Evolutionary conservation across 2,797 vertebrate genomes (phyloP), one percentile per base, ranked within the genome.

Genomic region (Pantherophis alleghaniensis): DNA sequence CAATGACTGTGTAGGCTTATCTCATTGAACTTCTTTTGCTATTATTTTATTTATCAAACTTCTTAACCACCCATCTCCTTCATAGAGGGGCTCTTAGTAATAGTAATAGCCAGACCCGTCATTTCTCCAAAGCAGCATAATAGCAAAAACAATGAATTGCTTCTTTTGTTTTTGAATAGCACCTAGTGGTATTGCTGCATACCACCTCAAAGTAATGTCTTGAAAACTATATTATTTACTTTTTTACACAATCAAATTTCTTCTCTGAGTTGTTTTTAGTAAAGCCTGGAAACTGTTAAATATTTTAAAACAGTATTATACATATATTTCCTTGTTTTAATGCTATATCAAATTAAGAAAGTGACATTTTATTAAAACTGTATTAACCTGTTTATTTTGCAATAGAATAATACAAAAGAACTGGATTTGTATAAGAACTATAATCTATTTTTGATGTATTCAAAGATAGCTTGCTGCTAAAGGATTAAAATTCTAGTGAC

Each of bases 221-320:
- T 0, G 28, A 18, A 87, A 86, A 53, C 86, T 92, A n/a, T 0
- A 59, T 93, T 94, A 92, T 86, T 95, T 96, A 99, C 99, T 99
- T 99, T 97, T 98, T 99, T 96, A 98, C 98, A 99, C 99, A 99
- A 91, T 99, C 98, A 96, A 99, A 99, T 96, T 99, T 99, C 97
- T 99, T 99, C 26, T 28, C 26, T 88, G 99, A 99, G 97, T 99
- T 99, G 97, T 99, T 99, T 99, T 99, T 98, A 37, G 99, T 98
- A 42, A 99, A 98, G 97, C 99, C 99, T 99, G 94, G 92, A 93
- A 95, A n/a, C 11, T 26, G 92, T 94, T 89, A 92, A 66, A 24
- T 4, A 79, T 60, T 83, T 53, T 88, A 61, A 88, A 93, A 57
- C 32, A 63, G 4, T 83, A 92, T 32, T 26, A 56, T 28, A 22